A percentile compares a stretch with the other conserved stretches of the same genome.
Evolutionary conservation across 2,888 invertebrate genomes (phyloP).

Genomic region (Creontiades dilutus): DNA sequence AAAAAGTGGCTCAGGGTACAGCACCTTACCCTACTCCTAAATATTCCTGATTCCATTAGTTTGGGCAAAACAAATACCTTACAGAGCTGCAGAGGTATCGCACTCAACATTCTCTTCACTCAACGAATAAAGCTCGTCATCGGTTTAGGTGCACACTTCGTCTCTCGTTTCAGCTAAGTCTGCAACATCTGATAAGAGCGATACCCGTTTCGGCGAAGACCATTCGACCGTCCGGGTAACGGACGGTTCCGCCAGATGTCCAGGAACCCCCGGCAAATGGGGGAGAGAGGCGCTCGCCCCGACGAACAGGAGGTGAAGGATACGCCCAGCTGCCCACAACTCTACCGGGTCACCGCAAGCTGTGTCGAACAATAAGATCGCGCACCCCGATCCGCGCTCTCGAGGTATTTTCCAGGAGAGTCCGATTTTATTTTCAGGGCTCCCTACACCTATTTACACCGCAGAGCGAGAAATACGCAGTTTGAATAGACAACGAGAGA

Average conservation of each 20-base stretch:
- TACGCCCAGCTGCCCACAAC: constrained; percentile 20
- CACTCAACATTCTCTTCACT: too few relatives aligned
- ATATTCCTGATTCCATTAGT: too few relatives aligned
- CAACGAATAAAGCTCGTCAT: too few relatives aligned
- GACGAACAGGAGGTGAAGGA: constrained; percentile 17
- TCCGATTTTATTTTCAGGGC: not conserved
- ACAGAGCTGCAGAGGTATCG: too few relatives aligned
- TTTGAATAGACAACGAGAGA: not conserved
- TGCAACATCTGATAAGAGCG: too few relatives aligned
- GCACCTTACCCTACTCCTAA: too few relatives aligned
- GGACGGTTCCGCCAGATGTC: constrained; percentile 38
- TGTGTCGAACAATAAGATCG: constrained; percentile 22
- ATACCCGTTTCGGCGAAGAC: not conserved
- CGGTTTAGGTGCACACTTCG: too few relatives aligned
- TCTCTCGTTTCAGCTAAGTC: too few relatives aligned
- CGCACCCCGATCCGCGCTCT: not conserved
- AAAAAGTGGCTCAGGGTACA: too few relatives aligned
- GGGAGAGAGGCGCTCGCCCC: not conserved
- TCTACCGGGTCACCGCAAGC: constrained; percentile 30
- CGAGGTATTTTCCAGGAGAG: not conserved
- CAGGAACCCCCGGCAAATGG: constrained; percentile 14
- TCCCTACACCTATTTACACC: constrained; percentile 2
- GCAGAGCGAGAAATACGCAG: not conserved
- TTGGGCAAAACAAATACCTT: too few relatives aligned
- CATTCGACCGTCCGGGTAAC: constrained; percentile 33